phyloP scores from a whole-genome alignment of 2,113 vertebrate genomes.

The Dasyprocta punctata region DNA sequence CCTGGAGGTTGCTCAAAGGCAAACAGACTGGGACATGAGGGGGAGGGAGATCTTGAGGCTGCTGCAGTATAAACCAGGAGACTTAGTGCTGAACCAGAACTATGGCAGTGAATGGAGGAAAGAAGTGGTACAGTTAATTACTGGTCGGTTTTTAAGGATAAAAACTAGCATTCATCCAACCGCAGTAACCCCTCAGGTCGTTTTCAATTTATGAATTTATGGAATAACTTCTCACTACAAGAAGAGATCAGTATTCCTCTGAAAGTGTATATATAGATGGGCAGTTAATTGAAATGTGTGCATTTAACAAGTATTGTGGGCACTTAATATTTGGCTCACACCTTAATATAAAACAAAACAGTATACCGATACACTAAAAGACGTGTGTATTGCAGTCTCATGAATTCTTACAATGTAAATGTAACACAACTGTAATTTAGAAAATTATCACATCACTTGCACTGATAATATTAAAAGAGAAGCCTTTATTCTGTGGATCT shows the following conservation, averaged over 20 bases:
- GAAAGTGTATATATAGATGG: neutral
- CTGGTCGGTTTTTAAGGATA: neutral
- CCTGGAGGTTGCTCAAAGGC: neutral
- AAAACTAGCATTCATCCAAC: neutral
- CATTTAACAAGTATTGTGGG: neutral
- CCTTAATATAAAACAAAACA: neutral
- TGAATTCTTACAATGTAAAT: neutral
- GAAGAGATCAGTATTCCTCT: neutral
- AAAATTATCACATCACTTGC: neutral
- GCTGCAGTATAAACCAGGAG: neutral
- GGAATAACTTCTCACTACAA: neutral
- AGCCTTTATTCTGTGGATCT: neutral
- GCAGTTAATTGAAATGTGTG: neutral
- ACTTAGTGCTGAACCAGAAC: neutral
- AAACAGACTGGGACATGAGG: neutral
- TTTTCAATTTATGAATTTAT: neutral
- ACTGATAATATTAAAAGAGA: neutral
- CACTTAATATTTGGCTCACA: neutral
- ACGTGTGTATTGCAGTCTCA: neutral
- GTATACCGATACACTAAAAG: neutral
- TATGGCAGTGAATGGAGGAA: neutral
- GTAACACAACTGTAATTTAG: neutral
- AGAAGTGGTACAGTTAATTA: neutral
- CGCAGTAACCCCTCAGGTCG: neutral
- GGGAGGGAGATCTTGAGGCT: neutral